Percentiles rank a stretch among this genome's conserved stretches.
phyloP scores from a whole-genome alignment of 2,888 invertebrate genomes.

The Limnephilus auricula region DNA sequence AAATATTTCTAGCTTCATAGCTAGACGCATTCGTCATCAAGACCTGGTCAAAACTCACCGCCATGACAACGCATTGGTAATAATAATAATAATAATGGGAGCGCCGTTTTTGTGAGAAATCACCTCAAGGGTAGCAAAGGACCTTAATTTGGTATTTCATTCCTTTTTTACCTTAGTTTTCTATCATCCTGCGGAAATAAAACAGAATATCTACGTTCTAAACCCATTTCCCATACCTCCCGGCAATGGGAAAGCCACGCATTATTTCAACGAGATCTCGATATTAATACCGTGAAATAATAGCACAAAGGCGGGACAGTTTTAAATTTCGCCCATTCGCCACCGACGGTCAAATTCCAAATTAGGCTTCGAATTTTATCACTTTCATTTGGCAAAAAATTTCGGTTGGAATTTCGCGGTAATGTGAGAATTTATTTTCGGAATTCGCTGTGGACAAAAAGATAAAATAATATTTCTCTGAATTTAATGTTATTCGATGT shows the following conservation, averaged over 20 bases:
- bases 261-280: neutral
- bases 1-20: no score
- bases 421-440: constrained; percentile 13
- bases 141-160: no score
- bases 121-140: no score
- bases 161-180: no score
- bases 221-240: no score
- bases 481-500: neutral
- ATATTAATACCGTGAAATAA: constrained; percentile 42
- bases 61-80: no score
- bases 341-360: constrained; percentile 27
- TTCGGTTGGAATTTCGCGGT: constrained; percentile 17
- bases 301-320: constrained; percentile 20
- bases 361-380: constrained; percentile 40
- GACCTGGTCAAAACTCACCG: no score
- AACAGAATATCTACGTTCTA: no score
- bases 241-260: neutral
- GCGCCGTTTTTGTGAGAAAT: no score
- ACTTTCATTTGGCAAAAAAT: constrained; percentile 27
- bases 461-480: neutral
- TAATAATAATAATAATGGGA: no score
- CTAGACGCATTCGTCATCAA: no score
- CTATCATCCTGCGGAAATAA: no score
- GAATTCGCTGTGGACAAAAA: neutral
- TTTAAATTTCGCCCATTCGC: neutral